phyloP scores from a whole-genome alignment of 2,888 invertebrate genomes.

The Meghimatium bilineatum region DNA sequence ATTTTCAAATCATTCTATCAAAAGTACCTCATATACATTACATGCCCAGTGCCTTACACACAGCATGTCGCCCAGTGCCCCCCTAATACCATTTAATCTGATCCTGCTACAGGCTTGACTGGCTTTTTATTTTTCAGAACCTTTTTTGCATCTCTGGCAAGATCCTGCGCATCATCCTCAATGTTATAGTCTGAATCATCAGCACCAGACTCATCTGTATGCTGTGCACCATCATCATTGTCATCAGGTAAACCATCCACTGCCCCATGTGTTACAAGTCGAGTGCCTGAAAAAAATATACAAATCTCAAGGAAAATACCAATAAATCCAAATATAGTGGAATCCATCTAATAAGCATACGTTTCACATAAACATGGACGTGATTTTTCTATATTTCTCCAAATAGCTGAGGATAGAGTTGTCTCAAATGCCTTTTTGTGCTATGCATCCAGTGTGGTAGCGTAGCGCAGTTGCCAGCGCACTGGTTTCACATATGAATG shows the following conservation, averaged over 20 bases:
- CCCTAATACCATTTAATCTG: slow-evolving; percentile 3
- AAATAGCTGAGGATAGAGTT: too few species aligned
- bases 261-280: slow-evolving; percentile 50
- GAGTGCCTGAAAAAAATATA: slow-evolving; percentile 23
- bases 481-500: too few species aligned
- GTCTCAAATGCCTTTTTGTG: too few species aligned
- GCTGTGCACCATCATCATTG: slow-evolving; percentile 58
- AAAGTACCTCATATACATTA: not conserved
- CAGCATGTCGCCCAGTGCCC: not conserved
- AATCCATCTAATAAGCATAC: too few species aligned
- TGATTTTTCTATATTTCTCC: too few species aligned
- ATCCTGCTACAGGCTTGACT: slow-evolving; percentile 5
- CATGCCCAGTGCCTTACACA: not conserved
- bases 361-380: too few species aligned
- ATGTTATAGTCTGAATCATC: slow-evolving; percentile 54
- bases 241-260: slow-evolving; percentile 69
- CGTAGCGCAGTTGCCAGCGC: too few species aligned
- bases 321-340: too few species aligned
- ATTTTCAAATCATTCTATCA: not conserved
- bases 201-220: slow-evolving; percentile 27
- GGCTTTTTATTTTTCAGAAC: slow-evolving; percentile 66
- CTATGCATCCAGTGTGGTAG: too few species aligned
- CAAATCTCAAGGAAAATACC: not conserved
- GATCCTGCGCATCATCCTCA: slow-evolving; percentile 55
- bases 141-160: slow-evolving; percentile 45